These are phyloP conservation scores for Lacerta bilineata DNA, from an alignment of 2,797 vertebrate species.

Conservation along the genomic window DNA sequence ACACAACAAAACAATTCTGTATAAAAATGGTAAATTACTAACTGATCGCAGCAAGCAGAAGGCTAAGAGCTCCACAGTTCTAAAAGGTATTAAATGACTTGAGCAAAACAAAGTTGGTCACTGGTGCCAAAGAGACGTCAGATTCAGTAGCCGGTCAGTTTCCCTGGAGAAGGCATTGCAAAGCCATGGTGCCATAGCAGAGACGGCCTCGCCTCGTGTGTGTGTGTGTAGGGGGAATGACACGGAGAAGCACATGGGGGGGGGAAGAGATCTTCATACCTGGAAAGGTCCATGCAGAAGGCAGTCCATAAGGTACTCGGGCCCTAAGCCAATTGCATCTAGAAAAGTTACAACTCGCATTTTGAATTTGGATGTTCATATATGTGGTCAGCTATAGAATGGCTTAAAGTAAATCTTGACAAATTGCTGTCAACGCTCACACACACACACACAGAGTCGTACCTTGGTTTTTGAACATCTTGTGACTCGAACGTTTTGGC, in stretches of 20 bases:
- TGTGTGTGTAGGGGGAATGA: background rate
- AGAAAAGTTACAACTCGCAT: background rate
- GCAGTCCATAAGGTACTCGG: background rate
- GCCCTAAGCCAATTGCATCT: background rate
- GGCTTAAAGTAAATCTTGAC: background rate
- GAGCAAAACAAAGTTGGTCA: background rate
- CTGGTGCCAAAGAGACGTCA: background rate
- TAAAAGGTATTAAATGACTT: background rate
- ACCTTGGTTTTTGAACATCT: background rate
- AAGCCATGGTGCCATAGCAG: background rate
- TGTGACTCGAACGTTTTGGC: no score
- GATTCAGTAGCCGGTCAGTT: background rate
- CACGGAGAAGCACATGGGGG: background rate
- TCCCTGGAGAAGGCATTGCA: background rate
- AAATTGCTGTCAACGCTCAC: no score
- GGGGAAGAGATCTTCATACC: background rate
- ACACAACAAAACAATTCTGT: background rate
- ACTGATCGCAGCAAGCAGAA: background rate
- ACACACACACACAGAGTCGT: no score
- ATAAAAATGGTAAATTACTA: background rate
- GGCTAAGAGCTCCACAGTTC: background rate
- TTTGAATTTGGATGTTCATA: background rate
- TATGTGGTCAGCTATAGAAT: background rate
- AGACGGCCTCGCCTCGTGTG: background rate
- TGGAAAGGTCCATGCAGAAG: background rate